phyloP scores from a whole-genome alignment of 37 sponge, comb jelly and placozoan genomes.

The Theonella swinhoei region DNA sequence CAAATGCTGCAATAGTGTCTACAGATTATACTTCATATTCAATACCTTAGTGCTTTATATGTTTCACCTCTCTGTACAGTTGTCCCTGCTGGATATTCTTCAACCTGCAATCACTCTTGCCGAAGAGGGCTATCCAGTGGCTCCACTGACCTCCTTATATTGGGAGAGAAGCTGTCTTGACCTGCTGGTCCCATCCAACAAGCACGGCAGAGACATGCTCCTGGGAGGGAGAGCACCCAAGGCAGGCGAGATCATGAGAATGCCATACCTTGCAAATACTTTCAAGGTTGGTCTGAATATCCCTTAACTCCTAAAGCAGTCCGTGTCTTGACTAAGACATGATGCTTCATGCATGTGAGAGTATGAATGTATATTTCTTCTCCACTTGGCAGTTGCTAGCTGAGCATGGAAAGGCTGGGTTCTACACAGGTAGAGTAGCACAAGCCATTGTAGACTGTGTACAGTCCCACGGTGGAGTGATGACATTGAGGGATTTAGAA shows the following conservation, averaged over 20 bases:
- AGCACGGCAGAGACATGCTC: constrained; percentile 65
- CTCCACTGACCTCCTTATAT: constrained; percentile 49
- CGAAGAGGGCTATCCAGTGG: constrained; percentile 78
- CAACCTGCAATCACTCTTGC: constrained; percentile 82
- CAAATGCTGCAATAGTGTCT: no score
- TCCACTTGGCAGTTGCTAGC: constrained; percentile 38
- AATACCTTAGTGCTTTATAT: no score
- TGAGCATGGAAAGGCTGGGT: constrained; percentile 75
- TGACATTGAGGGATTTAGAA: constrained; percentile 72
- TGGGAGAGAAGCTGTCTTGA: constrained; percentile 56
- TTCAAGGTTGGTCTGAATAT: constrained; percentile 42
- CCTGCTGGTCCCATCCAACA: constrained; percentile 41
- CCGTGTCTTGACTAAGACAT: background rate
- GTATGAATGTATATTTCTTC: background rate
- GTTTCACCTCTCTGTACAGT: constrained; percentile 29
- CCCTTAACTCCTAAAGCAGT: background rate
- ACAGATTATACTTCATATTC: no score
- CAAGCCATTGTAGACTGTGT: constrained; percentile 78
- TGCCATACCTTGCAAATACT: constrained; percentile 78
- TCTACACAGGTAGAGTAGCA: constrained; percentile 78
- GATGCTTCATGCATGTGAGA: background rate
- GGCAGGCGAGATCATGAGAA: constrained; percentile 80
- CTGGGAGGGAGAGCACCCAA: constrained; percentile 60
- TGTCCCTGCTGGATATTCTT: constrained; percentile 58
- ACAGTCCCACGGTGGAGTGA: constrained; percentile 57